Conservation (phyloP, 2,113 vertebrate species). For the Pseudopipra pipra region DNA sequence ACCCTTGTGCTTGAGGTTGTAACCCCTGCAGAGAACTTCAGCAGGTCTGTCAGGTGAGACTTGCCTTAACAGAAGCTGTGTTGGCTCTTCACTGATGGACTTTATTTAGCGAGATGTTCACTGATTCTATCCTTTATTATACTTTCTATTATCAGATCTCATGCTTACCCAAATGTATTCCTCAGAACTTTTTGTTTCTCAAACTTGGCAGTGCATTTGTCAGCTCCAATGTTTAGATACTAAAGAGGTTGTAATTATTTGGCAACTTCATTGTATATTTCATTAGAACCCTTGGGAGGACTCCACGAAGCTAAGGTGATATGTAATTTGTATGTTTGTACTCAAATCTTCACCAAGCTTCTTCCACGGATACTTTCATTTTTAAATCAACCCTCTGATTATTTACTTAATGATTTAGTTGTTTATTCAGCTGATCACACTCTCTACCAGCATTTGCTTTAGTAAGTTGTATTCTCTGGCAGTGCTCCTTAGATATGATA, state of each 20-base stretch:
- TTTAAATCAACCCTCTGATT: not conserved
- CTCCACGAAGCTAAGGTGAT: not conserved
- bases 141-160: not conserved
- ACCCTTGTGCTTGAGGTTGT: not conserved
- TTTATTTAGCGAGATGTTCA: not conserved
- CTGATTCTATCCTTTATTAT: not conserved
- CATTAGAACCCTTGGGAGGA: not conserved
- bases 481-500: accelerated
- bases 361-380: not conserved
- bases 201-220: not conserved
- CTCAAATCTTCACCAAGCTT: not conserved
- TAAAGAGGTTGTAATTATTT: not conserved
- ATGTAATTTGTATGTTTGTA: not conserved
- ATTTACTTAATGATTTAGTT: not conserved
- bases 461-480: not conserved
- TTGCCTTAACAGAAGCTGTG: not conserved
- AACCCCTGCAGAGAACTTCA: not conserved
- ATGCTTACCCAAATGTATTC: not conserved
- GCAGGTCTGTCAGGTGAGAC: not conserved
- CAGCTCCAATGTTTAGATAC: not conserved
- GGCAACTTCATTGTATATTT: not conserved
- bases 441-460: not conserved
- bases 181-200: not conserved
- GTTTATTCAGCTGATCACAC: not conserved
- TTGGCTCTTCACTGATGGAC: not conserved